A percentile compares a stretch with the other conserved stretches of the same genome.
Conservation (phyloP, 2,797 vertebrate species). For the Sebastes iracundus region DNA sequence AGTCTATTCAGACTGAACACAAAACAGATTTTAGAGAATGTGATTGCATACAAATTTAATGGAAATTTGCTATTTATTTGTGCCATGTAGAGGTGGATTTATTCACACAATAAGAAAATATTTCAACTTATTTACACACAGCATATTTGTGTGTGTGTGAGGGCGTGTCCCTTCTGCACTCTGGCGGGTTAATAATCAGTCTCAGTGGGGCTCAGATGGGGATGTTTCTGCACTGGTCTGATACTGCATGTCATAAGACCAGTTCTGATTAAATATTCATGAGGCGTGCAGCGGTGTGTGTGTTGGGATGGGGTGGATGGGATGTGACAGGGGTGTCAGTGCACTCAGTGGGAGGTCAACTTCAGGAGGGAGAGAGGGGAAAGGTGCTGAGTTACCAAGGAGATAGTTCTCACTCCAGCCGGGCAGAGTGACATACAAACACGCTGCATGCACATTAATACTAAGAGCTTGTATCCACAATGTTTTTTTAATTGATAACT, state of each 20-base stretch:
- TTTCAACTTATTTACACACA: background rate
- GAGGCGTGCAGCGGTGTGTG: constrained; percentile 26
- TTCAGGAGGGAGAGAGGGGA: constrained; percentile 39
- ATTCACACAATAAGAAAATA: background rate
- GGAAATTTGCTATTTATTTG: background rate
- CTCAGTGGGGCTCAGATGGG: constrained; percentile 51
- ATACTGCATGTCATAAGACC: constrained; percentile 67
- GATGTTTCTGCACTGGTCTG: constrained; percentile 62
- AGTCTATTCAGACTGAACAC: background rate
- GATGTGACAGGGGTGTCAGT: constrained; percentile 54
- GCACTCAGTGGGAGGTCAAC: constrained; percentile 62
- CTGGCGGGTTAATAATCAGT: constrained; percentile 41
- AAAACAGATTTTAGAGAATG: background rate
- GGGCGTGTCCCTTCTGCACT: background rate
- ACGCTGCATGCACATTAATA: constrained; percentile 15
- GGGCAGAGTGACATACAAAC: constrained; percentile 22
- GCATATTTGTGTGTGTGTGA: background rate
- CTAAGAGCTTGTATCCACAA: background rate
- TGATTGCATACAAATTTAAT: background rate
- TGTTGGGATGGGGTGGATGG: constrained; percentile 15
- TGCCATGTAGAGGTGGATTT: background rate
- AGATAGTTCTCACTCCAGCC: constrained; percentile 59
- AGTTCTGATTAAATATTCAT: constrained; percentile 70
- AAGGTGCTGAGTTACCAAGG: constrained; percentile 72
- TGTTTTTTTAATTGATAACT: constrained; percentile 41